Conservation (phyloP, 2,797 vertebrate species). For the Centroberyx gerrardi region DNA sequence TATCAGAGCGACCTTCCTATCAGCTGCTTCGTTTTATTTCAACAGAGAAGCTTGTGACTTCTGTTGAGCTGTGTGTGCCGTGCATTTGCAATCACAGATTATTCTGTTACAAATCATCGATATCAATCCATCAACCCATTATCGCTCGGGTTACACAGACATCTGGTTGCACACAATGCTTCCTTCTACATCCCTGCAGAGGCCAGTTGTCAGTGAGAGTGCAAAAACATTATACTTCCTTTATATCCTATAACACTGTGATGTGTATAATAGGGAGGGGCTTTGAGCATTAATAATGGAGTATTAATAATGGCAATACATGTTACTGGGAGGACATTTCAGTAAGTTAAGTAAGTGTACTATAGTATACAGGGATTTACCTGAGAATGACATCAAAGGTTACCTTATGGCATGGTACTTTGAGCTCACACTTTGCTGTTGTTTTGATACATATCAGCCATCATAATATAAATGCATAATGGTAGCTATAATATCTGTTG, state of each 20-base stretch:
- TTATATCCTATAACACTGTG: constrained; percentile 79
- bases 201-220: constrained; percentile 31
- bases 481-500: constrained; percentile 69
- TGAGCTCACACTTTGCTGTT: constrained; percentile 58
- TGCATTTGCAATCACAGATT: constrained; percentile 34
- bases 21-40: constrained; percentile 37
- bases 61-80: constrained; percentile 24
- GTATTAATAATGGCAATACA: constrained; percentile 35
- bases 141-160: constrained; percentile 24
- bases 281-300: constrained; percentile 43
- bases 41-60: constrained; percentile 12
- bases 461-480: constrained; percentile 63
- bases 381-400: constrained; percentile 29
- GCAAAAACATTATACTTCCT: constrained; percentile 60
- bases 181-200: constrained; percentile 29
- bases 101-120: constrained; percentile 21
- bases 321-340: constrained; percentile 31
- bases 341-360: constrained; percentile 20
- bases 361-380: constrained; percentile 25
- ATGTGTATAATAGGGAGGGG: constrained; percentile 50
- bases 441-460: constrained; percentile 70
- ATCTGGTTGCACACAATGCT: constrained; percentile 35
- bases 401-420: constrained; percentile 39
- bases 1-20: constrained; percentile 14
- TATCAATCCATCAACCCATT: constrained; percentile 24